Evolutionary conservation across 1,140 invertebrate species (phyloP).

Genomic region (Drosophila lacteicornis): DNA sequence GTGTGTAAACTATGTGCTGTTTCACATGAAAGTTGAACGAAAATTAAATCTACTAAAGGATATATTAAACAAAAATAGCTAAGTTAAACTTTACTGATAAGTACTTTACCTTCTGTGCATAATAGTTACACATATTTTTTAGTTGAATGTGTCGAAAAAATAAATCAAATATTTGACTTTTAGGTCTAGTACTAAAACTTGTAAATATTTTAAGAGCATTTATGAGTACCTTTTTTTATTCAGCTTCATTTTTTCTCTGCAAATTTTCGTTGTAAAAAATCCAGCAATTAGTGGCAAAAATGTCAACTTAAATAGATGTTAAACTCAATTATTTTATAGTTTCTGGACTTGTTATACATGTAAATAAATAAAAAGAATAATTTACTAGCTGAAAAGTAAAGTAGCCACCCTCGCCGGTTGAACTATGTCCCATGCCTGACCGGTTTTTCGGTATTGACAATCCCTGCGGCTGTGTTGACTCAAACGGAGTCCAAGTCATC

Average conservation of each 20-base stretch:
- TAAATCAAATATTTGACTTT: not conserved
- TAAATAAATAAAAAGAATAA: too few relatives aligned
- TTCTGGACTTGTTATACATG: too few relatives aligned
- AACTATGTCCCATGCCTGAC: conserved; percentile 63
- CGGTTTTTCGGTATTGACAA: conserved; percentile 60
- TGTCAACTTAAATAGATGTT: not conserved
- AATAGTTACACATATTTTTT: not conserved
- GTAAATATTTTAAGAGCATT: not conserved
- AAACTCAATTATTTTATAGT: too few relatives aligned
- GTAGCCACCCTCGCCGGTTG: conserved; percentile 42
- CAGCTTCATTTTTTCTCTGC: not conserved
- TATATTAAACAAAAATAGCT: too few relatives aligned
- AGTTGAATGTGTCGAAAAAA: not conserved
- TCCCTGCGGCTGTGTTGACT: conserved; percentile 78
- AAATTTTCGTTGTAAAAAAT: not conserved
- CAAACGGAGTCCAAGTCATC: conserved; percentile 55
- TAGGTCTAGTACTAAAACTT: not conserved
- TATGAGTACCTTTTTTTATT: not conserved
- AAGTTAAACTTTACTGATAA: too few relatives aligned
- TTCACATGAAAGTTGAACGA: too few relatives aligned
- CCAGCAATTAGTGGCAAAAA: not conserved
- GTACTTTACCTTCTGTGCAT: not conserved
- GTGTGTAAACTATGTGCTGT: too few relatives aligned
- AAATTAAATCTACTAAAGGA: not conserved
- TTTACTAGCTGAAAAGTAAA: too few relatives aligned